Conservation (phyloP, 2,113 vertebrate species). For the Ondatra zibethicus region DNA sequence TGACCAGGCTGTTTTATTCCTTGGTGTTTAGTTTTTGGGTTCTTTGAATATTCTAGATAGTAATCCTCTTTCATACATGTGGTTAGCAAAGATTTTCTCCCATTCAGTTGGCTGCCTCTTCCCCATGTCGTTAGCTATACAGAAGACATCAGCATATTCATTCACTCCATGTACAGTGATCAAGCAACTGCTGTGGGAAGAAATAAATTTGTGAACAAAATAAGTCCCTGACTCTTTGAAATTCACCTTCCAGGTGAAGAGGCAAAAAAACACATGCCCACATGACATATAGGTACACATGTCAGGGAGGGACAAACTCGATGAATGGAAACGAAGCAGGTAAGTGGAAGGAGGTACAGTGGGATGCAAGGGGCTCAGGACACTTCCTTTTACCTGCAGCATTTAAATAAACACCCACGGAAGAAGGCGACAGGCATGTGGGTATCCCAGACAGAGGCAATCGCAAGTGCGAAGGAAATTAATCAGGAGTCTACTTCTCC, state of each 20-base stretch:
- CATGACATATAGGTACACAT: accelerated
- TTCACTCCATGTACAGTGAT: background rate
- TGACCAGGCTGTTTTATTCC: background rate
- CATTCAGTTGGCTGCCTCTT: background rate
- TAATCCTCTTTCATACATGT: background rate
- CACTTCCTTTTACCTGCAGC: background rate
- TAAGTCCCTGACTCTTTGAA: background rate
- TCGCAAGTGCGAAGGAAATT: background rate
- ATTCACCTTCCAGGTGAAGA: background rate
- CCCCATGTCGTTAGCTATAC: background rate
- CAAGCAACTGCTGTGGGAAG: background rate
- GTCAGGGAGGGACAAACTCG: background rate
- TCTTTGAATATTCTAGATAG: background rate
- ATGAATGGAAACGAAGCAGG: background rate
- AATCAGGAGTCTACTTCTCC: background rate
- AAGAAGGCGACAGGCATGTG: background rate
- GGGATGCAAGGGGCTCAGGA: background rate
- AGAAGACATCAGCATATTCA: background rate
- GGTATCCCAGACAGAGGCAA: constrained; percentile 4
- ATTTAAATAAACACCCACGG: background rate
- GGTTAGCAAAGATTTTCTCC: background rate
- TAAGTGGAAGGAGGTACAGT: background rate
- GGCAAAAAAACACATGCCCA: background rate
- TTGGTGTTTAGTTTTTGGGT: background rate
- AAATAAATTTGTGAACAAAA: background rate